Conservation (phyloP, 2,888 invertebrate species). For the Phragmatobia fuliginosa region DNA sequence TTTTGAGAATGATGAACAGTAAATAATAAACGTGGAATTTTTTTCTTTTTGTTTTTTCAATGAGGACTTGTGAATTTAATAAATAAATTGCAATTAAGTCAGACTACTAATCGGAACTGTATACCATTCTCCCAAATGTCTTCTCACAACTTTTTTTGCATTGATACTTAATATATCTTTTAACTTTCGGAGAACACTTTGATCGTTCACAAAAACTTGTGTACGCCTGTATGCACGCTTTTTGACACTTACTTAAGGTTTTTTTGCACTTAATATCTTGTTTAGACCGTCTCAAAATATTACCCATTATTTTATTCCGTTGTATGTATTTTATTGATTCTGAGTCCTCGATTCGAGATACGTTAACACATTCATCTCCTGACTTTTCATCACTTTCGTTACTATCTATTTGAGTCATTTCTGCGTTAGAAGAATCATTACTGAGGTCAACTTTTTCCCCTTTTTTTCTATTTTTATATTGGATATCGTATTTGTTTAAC, state of each 20-base stretch:
- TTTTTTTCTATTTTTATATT: neutral
- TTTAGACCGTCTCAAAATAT: neutral
- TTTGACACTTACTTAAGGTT: constrained; percentile 48
- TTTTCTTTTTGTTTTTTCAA: no score
- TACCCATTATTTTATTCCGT: neutral
- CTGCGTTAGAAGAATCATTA: constrained; percentile 8
- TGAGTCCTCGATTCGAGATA: neutral
- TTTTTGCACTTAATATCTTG: constrained; percentile 20
- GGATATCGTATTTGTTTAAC: neutral
- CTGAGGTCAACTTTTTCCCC: neutral
- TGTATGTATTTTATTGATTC: neutral
- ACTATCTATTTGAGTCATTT: neutral
- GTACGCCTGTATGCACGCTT: constrained; percentile 55
- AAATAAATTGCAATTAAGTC: neutral
- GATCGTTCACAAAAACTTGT: constrained; percentile 38
- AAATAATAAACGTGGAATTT: no score
- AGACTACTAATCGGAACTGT: neutral
- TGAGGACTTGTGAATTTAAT: no score
- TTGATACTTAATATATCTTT: constrained; percentile 44
- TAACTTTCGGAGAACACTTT: constrained; percentile 50
- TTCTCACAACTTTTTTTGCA: constrained; percentile 56
- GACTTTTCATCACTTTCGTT: constrained; percentile 4
- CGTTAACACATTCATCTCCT: constrained; percentile 7
- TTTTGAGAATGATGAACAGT: no score
- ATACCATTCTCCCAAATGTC: neutral